Base-by-base conservation (phyloP, 2,888 invertebrate species). In the Noctua pronuba region DNA sequence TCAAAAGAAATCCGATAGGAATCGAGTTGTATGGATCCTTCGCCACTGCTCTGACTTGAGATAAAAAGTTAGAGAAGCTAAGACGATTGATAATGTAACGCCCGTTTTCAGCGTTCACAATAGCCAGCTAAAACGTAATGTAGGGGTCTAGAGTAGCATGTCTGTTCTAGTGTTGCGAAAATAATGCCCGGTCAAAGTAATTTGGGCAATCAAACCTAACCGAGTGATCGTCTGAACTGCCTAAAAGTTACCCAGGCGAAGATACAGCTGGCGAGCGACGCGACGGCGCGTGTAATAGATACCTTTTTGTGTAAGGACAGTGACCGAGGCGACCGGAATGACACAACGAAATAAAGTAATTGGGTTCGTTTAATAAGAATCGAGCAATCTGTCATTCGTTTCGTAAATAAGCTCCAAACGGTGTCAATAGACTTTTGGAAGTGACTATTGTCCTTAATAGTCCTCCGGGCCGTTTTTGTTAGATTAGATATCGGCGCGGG, bases 271-370 rank as follows among this genome's bases (percentile, higher is more conserved):
- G 74, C 66, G 55, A 65, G 72, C 87, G 62, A 70, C 75, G 72
- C 87, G 62, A 70, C 75, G 79, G 64, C 66, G 80, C 88, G 87
- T 84, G 83, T 80, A 84, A 87, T 87, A 74, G 71, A 76, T 58
- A 74, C 16, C 46, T 85, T 77, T 85, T 86, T 84, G 70, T 76
- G 31, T 65, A 52, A 69, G 84, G 74, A 64, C 87, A 85, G 58
- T 87, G 84, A 87, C 84, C 80, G 85, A 71, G 24, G 21, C 52
- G 74, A 74, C 73, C 71, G 65, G 64, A 84, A 73, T 86, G 80
- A 83, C 75, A 79, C 80, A 60, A 76, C 71, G 35, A 73, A 76
- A 79, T 86, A 66, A 73, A 75, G 62, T 44, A 60, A 73, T 84
- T 75, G 60, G 31, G 58, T 41, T 69, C 75, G 44, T 76, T 66